Conservation (phyloP, 2,888 invertebrate species). For the Hyposoter didymator region DNA sequence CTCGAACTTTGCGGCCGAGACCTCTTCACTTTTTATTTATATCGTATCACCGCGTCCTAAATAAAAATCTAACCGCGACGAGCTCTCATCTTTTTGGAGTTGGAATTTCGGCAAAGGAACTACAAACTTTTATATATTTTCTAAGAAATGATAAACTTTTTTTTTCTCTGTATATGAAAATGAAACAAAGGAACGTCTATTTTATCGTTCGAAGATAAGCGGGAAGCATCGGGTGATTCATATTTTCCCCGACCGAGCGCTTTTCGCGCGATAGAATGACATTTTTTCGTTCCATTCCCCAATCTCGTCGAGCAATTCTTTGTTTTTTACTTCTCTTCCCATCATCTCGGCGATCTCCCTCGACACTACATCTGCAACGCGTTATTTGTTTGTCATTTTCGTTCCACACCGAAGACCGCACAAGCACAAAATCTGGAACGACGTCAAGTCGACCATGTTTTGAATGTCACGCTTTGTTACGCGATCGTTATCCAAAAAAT, state of each 20-base stretch:
- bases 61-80: not conserved
- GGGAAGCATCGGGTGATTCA: slow-evolving; percentile 9
- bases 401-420: not conserved
- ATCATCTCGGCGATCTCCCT: not conserved
- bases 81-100: not conserved
- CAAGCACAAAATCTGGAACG: not conserved
- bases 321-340: not conserved
- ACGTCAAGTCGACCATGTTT: not conserved
- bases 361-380: not conserved
- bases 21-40: not conserved
- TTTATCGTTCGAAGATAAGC: slow-evolving; percentile 37
- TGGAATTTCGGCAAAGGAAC: not conserved
- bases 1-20: not conserved
- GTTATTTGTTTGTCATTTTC: not conserved
- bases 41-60: not conserved
- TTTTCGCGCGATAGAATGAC: not conserved
- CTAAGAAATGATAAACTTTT: not conserved
- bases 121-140: not conserved
- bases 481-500: slow-evolving; percentile 11
- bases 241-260: slow-evolving; percentile 24
- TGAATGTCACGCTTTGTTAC: not conserved
- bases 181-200: not conserved
- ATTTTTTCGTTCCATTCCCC: not conserved
- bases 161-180: not conserved
- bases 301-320: not conserved